A percentile compares a stretch with the other conserved stretches of the same genome.
Conservation (phyloP, 2,888 invertebrate genomes). For the Lordiphosa andalusiaca region DNA sequence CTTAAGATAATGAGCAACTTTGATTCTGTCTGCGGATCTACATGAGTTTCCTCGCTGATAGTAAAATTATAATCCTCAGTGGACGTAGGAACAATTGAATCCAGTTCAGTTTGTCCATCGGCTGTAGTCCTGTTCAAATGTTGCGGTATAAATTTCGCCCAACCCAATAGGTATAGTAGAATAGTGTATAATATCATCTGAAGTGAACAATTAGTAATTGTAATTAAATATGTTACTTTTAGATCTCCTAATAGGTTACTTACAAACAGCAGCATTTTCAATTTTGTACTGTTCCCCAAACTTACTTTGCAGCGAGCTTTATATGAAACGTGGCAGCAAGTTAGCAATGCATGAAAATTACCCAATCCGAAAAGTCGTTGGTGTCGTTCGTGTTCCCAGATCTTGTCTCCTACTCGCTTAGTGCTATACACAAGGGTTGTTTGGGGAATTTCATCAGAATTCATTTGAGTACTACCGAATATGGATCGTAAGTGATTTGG, state of each 20-base stretch:
- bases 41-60: not conserved
- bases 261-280: constrained; percentile 49
- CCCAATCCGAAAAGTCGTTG: constrained; percentile 27
- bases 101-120: not conserved
- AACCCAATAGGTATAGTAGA: constrained; percentile 5
- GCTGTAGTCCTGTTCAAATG: constrained; percentile 3
- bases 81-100: not conserved
- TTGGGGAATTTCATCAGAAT: constrained; percentile 22
- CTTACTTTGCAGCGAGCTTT: constrained; percentile 30
- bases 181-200: constrained; percentile 1
- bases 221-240: not conserved
- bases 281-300: constrained; percentile 34
- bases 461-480: not conserved
- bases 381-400: not conserved
- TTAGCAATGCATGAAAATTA: constrained; percentile 41
- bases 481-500: not conserved
- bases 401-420: constrained; percentile 2
- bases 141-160: constrained; percentile 2
- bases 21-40: not conserved
- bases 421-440: not conserved
- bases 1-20: not conserved
- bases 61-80: not conserved
- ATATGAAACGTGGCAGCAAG: constrained; percentile 34
- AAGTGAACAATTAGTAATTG: not conserved
- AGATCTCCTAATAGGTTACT: constrained; percentile 25